Conservation (phyloP, 2,113 vertebrate species). For the Nicator chloris region DNA sequence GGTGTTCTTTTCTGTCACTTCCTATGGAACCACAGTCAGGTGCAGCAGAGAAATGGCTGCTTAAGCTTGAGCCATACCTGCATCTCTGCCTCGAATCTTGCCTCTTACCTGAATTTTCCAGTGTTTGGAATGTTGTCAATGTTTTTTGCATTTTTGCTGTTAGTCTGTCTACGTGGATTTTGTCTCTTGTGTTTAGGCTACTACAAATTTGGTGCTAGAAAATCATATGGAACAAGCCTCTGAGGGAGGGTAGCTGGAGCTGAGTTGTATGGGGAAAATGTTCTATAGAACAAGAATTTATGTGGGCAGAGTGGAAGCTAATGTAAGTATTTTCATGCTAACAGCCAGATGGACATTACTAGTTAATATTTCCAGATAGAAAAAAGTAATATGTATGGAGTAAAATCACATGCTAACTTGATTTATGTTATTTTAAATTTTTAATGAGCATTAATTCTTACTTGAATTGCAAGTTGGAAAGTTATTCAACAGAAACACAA, state of each 20-base stretch:
- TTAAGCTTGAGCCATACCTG: neutral
- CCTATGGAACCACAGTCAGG: neutral
- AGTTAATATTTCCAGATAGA: neutral
- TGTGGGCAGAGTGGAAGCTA: neutral
- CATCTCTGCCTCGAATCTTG: rapidly evolving
- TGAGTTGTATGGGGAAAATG: neutral
- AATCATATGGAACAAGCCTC: neutral
- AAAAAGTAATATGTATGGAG: neutral
- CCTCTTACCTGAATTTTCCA: neutral
- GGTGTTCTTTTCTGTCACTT: neutral
- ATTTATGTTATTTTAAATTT: neutral
- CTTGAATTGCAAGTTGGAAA: neutral
- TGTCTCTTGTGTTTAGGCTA: neutral
- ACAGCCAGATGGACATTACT: neutral
- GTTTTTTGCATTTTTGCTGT: neutral
- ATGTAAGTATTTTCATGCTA: neutral
- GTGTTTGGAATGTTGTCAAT: neutral
- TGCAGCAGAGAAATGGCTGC: neutral
- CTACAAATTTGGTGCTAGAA: neutral
- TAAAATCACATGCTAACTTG: neutral
- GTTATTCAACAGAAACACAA: neutral
- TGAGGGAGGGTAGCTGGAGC: neutral
- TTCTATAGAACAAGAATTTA: neutral
- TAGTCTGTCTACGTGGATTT: neutral
- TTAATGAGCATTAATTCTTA: neutral